Conservation (phyloP, 30 jellyfish, hydroid and myxozoan genomes). For the Turritopsis dohrnii region DNA sequence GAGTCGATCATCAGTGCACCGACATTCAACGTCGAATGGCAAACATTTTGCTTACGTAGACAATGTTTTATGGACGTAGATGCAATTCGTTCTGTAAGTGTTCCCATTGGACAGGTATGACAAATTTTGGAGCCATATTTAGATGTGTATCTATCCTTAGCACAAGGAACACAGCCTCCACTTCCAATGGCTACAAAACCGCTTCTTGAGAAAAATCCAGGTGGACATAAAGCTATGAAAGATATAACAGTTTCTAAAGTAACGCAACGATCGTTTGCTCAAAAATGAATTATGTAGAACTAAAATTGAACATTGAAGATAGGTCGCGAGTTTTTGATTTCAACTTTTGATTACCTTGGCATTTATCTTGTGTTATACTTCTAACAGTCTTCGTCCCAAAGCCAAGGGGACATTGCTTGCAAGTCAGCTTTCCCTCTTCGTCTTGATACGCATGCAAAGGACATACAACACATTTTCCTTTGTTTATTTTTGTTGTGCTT, state of each 20-base stretch:
- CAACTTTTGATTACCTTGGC: not conserved
- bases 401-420: slow-evolving; percentile 52
- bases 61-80: slow-evolving; percentile 36
- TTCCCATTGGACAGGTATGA: slow-evolving; percentile 58
- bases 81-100: slow-evolving; percentile 42
- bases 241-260: not conserved
- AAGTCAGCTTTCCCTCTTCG: slow-evolving; percentile 49
- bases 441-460: slow-evolving; percentile 71
- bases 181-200: slow-evolving; percentile 33
- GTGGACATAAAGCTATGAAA: slow-evolving; percentile 50
- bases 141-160: slow-evolving; percentile 51
- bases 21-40: too few species aligned
- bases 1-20: not conserved
- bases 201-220: slow-evolving; percentile 55
- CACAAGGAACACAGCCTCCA: slow-evolving; percentile 66
- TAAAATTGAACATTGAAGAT: too few species aligned
- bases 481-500: not conserved
- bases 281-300: not conserved
- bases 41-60: not conserved
- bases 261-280: not conserved
- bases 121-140: slow-evolving; percentile 44
- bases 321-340: too few species aligned
- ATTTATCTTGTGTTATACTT: not conserved
- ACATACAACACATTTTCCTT: slow-evolving; percentile 47
- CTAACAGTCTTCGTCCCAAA: not conserved